Evolutionary conservation across 1,140 invertebrate genomes (phyloP), one percentile per base, ranked within the genome.

Genomic region (Drosophila orena): DNA sequence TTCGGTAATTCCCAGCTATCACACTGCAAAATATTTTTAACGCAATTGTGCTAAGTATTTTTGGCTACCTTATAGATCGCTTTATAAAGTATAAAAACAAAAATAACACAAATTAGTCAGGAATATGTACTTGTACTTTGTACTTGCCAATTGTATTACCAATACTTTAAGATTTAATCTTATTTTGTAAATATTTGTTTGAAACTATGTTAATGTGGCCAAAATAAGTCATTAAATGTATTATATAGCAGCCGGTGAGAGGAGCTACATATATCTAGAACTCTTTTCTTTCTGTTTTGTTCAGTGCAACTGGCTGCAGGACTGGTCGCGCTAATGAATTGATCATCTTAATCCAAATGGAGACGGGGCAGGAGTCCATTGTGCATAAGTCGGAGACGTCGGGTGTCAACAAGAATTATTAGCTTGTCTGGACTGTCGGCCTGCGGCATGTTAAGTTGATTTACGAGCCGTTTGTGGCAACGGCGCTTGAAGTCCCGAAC

Each of bases 361-460:
- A 38, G 11, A 38, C 37, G 4, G 17, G n/a, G 49, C 54, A 52
- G 71, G 47, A 70, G 24, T 14, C 73, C 65, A 81, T 76, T 71
- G 75, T 68, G 79, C 83, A 81, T 86, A 86, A 86, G 74, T 81
- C 65, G 81, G 61, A 56, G 59, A 65, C 49, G 64, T 65, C 64
- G 65, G 64, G 84, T 89, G 84, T 89, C 84, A 89, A 84, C 72
- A 84, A 80, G 79, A 89, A 78, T 89, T 89, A 89, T 89, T 89
- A 77, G 79, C 71, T 64, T 68, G 49, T 68, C 66, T 56, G 50
- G 49, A 44, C 34, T 69, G 66, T 56, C 64, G 50, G 35, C 49
- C 64, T 44, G 66, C 71, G 78, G 77, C 54, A 71, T 70, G 71
- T 61, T 75, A 68, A 58, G 40, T 86, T 88, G 83, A 86, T 86